Conservation (phyloP, 2,797 vertebrate species). For the Cyprinodon diabolis region DNA sequence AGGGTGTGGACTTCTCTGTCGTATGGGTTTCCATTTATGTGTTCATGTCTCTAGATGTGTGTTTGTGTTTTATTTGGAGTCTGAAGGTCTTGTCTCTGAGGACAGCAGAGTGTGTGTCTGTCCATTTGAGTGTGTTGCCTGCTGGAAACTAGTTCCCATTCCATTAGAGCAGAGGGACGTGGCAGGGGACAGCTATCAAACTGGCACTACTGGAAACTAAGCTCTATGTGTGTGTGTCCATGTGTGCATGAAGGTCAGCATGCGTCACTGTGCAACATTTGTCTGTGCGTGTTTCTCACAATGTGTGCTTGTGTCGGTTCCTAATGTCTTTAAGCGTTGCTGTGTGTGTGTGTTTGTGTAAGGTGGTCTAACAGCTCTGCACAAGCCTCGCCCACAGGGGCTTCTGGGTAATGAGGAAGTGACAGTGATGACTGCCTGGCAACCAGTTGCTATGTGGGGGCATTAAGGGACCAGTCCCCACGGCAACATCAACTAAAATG, state of each 20-base stretch:
- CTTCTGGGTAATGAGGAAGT: constrained; percentile 83
- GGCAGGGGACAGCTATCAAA: constrained; percentile 68
- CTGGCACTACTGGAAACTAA: constrained; percentile 42
- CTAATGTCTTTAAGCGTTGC: constrained; percentile 33
- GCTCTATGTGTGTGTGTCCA: constrained; percentile 4
- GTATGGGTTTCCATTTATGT: not conserved
- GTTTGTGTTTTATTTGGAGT: constrained; percentile 35
- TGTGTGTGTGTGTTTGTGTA: constrained; percentile 40
- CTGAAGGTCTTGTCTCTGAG: constrained; percentile 28
- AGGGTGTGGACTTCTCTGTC: not conserved
- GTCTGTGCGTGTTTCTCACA: constrained; percentile 8
- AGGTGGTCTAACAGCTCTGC: constrained; percentile 62
- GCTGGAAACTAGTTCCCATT: constrained; percentile 72
- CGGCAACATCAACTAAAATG: constrained; percentile 73
- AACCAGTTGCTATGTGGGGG: constrained; percentile 74
- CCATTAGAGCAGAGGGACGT: constrained; percentile 64
- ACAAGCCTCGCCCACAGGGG: constrained; percentile 64
- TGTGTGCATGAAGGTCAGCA: constrained; percentile 29
- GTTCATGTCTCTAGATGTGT: not conserved
- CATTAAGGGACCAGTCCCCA: constrained; percentile 68
- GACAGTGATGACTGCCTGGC: constrained; percentile 81
- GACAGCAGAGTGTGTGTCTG: constrained; percentile 44
- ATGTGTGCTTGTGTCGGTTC: constrained; percentile 10
- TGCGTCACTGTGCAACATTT: constrained; percentile 4
- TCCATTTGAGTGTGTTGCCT: constrained; percentile 57